These are phyloP conservation scores for Orthosia gothica DNA, from an alignment of 2,888 invertebrate species.

Conservation along the genomic window DNA sequence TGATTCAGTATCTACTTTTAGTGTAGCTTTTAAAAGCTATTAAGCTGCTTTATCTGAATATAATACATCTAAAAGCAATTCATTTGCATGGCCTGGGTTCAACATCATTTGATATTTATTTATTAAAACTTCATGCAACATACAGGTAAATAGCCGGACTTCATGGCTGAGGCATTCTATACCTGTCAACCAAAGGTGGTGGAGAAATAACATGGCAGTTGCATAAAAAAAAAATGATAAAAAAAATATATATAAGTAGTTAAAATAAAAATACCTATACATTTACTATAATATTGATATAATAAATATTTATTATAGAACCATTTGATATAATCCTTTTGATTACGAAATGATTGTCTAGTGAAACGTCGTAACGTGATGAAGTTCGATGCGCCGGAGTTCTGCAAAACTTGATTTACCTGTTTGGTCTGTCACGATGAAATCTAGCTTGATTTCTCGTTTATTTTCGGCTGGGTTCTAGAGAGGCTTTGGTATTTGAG, in stretches of 20 bases:
- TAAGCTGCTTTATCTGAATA: not conserved
- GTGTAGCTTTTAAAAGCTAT: not conserved
- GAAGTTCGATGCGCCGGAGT: conserved; percentile 78
- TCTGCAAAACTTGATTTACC: conserved; percentile 82
- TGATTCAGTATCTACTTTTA: not conserved
- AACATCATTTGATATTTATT: not conserved
- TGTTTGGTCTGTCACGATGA: conserved; percentile 76
- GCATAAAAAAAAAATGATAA: no score
- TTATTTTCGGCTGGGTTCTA: conserved; percentile 58
- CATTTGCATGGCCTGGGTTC: not conserved
- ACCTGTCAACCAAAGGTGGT: no score
- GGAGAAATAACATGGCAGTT: no score
- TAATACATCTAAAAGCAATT: not conserved
- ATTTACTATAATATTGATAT: no score
- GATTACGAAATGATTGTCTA: conserved; percentile 58
- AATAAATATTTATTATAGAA: no score
- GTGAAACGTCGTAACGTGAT: conserved; percentile 65
- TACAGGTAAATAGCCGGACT: no score
- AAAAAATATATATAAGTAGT: no score
- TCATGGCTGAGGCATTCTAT: no score
- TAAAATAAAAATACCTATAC: no score
- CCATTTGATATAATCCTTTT: no score
- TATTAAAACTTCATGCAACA: no score
- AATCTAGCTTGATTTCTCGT: conserved; percentile 69
- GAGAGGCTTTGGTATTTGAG: conserved; percentile 40